A percentile compares a stretch with the other conserved stretches of the same genome.
These are phyloP conservation scores for Euplagia quadripunctaria DNA, from an alignment of 2,888 invertebrate genomes.

Conservation along the genomic window DNA sequence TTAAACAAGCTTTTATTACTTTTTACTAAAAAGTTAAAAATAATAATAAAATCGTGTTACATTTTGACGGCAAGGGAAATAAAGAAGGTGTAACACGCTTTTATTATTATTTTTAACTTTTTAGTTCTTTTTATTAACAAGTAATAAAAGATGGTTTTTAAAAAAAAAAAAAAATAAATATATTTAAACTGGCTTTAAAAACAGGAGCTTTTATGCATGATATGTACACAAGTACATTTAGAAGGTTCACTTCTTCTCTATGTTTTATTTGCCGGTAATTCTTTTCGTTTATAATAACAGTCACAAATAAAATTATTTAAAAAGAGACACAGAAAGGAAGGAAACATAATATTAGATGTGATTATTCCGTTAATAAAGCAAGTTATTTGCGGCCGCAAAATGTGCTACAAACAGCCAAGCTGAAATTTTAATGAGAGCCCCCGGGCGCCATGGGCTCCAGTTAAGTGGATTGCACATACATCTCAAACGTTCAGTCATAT, in stretches of 20 bases:
- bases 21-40: no score
- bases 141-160: no score
- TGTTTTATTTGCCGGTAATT: not conserved
- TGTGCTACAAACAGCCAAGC: slow-evolving; percentile 60
- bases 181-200: no score
- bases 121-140: no score
- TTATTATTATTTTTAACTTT: no score
- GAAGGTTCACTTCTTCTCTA: not conserved
- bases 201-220: no score
- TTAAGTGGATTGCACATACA: slow-evolving; percentile 45
- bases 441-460: slow-evolving; percentile 42
- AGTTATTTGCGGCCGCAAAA: slow-evolving; percentile 59
- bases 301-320: slow-evolving; percentile 8
- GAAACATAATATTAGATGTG: slow-evolving; percentile 37
- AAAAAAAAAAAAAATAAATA: no score
- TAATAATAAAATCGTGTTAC: no score
- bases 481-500: slow-evolving; percentile 5
- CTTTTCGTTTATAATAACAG: not conserved
- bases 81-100: no score
- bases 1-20: no score
- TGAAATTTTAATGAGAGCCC: slow-evolving; percentile 73
- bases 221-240: not conserved
- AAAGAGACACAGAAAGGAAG: slow-evolving; percentile 19
- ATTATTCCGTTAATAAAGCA: slow-evolving; percentile 47
- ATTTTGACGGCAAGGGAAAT: no score